Base-by-base conservation (phyloP, 2,113 vertebrate species). In the Hyperoodon ampullatus region DNA sequence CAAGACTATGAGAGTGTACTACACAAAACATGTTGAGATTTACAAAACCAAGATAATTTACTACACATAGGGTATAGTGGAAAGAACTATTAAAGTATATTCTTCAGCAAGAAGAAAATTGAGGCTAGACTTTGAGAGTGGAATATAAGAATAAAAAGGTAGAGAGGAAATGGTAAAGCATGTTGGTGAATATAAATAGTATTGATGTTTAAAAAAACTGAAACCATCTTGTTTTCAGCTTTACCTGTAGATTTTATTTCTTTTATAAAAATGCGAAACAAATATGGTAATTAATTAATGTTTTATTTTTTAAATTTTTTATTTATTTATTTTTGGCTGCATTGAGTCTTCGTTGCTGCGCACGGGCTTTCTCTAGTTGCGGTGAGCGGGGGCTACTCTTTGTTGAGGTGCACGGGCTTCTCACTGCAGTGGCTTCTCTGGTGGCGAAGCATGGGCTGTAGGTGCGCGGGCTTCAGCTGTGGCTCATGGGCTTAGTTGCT, bases 81-180 rank as follows among this genome's bases (percentile, higher is more conserved):
- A 65, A 94, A 82, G 33, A 81, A 93, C n/a, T 95, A 50, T 70
- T 90, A 77, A 95, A 78, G 61, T 71, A 93, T 92, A 89, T 28
- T 61, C 58, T 74, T 80, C 42, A 75, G 50, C 23, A 68, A 86
- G 39, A 75, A 74, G 74, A 90, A 90, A 82, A 93, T 6, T 81
- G 60, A 82, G 39, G 33, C 42, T 88, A 84, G 70, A 39, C 16
- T 30, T 39, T 39, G 9, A 23, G 50, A 71, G 65, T 58, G 33
- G 70, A 84, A 44, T 61, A 3, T 70, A 44, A 89, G 8, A 84
- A 66, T 75, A 35, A 84, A 83, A 50, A 60, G 15, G 72, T 23
- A 80, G 30, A 70, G 53, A 77, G 95, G 8, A 75, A 58, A 75
- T 85, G 42, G 60, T 35, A 63, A 75, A 26, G 42, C 28, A 44